Conservation (phyloP, 2,797 vertebrate genomes). For the Argyrosomus regius region DNA sequence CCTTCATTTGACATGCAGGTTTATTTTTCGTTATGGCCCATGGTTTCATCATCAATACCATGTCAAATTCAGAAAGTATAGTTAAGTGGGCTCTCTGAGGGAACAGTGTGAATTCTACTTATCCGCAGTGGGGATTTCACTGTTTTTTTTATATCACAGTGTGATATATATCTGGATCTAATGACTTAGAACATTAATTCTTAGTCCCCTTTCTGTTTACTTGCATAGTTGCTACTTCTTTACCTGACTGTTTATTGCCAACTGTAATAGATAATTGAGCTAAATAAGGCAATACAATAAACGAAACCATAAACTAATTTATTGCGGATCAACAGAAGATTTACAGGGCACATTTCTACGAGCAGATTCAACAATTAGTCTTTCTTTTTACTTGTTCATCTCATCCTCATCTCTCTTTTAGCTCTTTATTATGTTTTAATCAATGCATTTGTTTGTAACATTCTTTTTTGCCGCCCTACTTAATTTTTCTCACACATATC, state of each 20-base stretch:
- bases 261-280: conserved; percentile 20
- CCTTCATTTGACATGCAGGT: conserved; percentile 17
- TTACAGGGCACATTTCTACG: background rate
- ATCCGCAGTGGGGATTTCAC: background rate
- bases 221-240: conserved; percentile 5
- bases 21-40: conserved; percentile 1
- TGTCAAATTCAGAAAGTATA: conserved; percentile 20
- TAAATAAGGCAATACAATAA: conserved; percentile 27
- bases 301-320: conserved; percentile 6
- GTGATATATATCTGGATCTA: conserved; percentile 12
- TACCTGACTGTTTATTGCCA: conserved; percentile 3
- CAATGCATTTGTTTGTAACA: conserved; percentile 21
- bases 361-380: conserved; percentile 21
- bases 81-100: background rate
- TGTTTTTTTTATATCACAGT: background rate
- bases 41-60: conserved; percentile 27
- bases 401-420: conserved; percentile 3
- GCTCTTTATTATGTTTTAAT: conserved; percentile 19
- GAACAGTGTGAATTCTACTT: background rate
- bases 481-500: background rate
- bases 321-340: conserved; percentile 4
- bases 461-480: background rate
- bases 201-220: background rate
- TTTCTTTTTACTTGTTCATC: conserved; percentile 7
- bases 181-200: background rate